phyloP scores from a whole-genome alignment of 2,797 vertebrate genomes.

The Triplophysa yarkandensis region DNA sequence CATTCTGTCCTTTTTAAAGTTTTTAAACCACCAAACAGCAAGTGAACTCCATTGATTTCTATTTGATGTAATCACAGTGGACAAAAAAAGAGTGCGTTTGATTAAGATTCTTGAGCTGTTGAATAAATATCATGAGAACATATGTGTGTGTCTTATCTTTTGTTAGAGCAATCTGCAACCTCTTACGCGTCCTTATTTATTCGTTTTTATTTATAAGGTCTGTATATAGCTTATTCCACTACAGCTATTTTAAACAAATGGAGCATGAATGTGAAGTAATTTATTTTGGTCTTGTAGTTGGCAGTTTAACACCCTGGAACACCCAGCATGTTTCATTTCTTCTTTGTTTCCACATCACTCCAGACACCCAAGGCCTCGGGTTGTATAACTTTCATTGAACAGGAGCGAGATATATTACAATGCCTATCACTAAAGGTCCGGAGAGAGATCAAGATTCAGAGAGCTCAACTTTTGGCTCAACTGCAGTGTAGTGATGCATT shows the following conservation, averaged over 20 bases:
- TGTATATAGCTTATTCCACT: no score
- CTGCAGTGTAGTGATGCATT: slow-evolving; percentile 14
- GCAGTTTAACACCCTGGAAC: slow-evolving; percentile 18
- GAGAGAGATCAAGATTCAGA: slow-evolving; percentile 47
- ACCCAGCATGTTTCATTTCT: slow-evolving; percentile 7
- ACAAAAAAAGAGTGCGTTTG: not conserved
- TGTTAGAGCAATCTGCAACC: not conserved
- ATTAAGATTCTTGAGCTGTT: no score
- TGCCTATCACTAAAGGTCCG: slow-evolving; percentile 37
- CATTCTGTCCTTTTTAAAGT: slow-evolving; percentile 6
- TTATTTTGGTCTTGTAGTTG: not conserved
- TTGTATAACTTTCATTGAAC: slow-evolving; percentile 40
- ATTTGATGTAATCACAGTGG: slow-evolving; percentile 56
- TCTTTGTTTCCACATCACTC: slow-evolving; percentile 10
- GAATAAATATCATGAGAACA: no score
- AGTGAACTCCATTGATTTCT: slow-evolving; percentile 66
- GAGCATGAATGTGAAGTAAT: not conserved
- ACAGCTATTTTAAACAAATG: not conserved
- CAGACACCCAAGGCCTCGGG: slow-evolving; percentile 1
- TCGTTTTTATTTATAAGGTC: not conserved
- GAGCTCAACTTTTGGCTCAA: slow-evolving; percentile 30
- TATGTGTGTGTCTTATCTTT: not conserved
- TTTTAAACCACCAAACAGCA: slow-evolving; percentile 51
- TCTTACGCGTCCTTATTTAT: not conserved
- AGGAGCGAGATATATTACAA: slow-evolving; percentile 39